Evolutionary conservation across 2,797 vertebrate species (phyloP).

Genomic region (Chrosomus eos): DNA sequence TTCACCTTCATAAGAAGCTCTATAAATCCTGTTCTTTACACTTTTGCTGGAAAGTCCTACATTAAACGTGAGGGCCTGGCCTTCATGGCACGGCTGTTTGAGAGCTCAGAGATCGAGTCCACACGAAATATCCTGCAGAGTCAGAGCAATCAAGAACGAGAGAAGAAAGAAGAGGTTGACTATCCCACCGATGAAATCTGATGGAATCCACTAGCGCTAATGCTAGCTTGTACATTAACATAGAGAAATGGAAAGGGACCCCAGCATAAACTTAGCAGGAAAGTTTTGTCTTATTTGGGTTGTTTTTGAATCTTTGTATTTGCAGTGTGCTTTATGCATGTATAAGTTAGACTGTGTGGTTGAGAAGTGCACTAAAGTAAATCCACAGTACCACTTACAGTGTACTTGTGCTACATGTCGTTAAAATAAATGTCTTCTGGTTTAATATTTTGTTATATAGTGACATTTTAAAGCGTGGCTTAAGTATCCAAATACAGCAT

Average conservation of each 20-base stretch:
- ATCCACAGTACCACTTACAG: too few relatives aligned
- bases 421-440: neutral
- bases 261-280: too few relatives aligned
- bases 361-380: too few relatives aligned
- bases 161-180: constrained; percentile 58
- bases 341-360: neutral
- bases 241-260: too few relatives aligned
- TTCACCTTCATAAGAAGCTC: constrained; percentile 88
- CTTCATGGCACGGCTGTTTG: constrained; percentile 87
- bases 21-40: constrained; percentile 87
- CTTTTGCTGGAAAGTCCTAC: constrained; percentile 79
- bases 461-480: neutral
- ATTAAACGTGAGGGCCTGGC: constrained; percentile 80
- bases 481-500: neutral
- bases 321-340: neutral
- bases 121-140: constrained; percentile 69
- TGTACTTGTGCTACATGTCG: neutral
- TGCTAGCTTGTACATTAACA: too few relatives aligned
- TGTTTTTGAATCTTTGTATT: neutral
- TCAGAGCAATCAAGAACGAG: constrained; percentile 71
- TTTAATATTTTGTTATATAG: neutral
- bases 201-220: too few relatives aligned
- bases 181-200: constrained; percentile 53
- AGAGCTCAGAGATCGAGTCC: constrained; percentile 75
- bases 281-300: too few relatives aligned